phyloP scores from a whole-genome alignment of 2,888 invertebrate genomes.

The Archaeoteleia sp. region DNA sequence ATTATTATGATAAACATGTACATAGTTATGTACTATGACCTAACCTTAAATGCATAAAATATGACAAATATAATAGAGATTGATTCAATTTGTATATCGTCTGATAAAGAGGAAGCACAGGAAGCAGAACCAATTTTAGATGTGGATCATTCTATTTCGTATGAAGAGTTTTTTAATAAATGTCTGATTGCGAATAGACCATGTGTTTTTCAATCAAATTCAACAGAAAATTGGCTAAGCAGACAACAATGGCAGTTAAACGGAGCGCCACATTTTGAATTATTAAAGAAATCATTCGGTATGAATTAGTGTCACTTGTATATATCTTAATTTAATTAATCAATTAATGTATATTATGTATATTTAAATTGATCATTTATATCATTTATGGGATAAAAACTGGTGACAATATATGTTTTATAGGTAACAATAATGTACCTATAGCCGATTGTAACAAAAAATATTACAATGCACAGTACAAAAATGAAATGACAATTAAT shows the following conservation, averaged over 20 bases:
- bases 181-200: conserved; percentile 77
- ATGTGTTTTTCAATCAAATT: conserved; percentile 80
- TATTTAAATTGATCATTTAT: neutral
- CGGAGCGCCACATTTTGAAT: conserved; percentile 79
- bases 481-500: conserved; percentile 80
- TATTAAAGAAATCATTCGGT: conserved; percentile 61
- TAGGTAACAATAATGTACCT: conserved; percentile 82
- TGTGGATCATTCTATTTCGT: conserved; percentile 55
- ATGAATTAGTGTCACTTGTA: too few relatives aligned
- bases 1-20: too few relatives aligned
- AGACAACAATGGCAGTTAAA: conserved; percentile 79
- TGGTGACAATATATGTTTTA: conserved; percentile 15
- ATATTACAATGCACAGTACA: conserved; percentile 85
- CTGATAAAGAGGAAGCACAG: conserved; percentile 4
- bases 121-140: conserved; percentile 25
- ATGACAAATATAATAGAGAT: conserved; percentile 23
- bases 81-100: conserved; percentile 8
- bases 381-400: too few relatives aligned
- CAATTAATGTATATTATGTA: conserved; percentile 6
- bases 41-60: conserved; percentile 13
- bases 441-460: conserved; percentile 87
- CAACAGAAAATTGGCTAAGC: conserved; percentile 81
- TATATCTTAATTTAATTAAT: conserved; percentile 5
- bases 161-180: conserved; percentile 67
- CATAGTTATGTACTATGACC: neutral